phyloP scores from a whole-genome alignment of 1,140 invertebrate species.

The Ladona fulva region DNA sequence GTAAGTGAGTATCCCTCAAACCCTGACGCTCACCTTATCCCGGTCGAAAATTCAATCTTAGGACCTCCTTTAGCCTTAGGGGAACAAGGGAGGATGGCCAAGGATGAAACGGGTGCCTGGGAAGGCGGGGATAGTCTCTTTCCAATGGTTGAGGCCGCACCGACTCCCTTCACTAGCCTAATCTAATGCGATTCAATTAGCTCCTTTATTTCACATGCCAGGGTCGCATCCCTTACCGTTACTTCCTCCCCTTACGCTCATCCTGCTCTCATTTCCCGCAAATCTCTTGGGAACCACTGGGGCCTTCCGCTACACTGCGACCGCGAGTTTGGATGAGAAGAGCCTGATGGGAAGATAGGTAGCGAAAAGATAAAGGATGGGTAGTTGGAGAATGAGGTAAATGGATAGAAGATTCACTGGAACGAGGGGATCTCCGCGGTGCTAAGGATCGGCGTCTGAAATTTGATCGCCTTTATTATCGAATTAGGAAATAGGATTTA shows the following conservation, averaged over 20 bases:
- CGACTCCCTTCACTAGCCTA: background rate
- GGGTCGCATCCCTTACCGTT: background rate
- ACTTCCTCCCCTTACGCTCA: background rate
- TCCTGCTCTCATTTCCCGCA: background rate
- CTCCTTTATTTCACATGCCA: conserved; percentile 5
- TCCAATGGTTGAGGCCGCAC: background rate
- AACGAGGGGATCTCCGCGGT: too few relatives aligned
- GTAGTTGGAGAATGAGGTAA: background rate
- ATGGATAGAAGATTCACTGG: background rate
- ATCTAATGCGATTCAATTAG: conserved; percentile 10
- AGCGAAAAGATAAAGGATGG: background rate
- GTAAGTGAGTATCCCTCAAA: background rate
- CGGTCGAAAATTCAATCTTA: conserved; percentile 1
- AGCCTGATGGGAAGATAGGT: background rate
- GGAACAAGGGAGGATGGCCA: background rate
- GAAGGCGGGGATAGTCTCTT: background rate
- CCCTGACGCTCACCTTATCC: background rate
- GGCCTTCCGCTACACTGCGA: background rate
- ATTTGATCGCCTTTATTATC: too few relatives aligned
- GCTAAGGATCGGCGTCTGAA: too few relatives aligned
- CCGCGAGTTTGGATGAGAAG: background rate
- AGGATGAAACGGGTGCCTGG: background rate
- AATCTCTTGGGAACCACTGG: background rate
- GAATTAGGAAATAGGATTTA: too few relatives aligned
- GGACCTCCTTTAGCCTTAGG: background rate